Percentiles rank a stretch among this genome's conserved stretches.
phyloP scores from a whole-genome alignment of 2,888 invertebrate species.

The Patella depressa region DNA sequence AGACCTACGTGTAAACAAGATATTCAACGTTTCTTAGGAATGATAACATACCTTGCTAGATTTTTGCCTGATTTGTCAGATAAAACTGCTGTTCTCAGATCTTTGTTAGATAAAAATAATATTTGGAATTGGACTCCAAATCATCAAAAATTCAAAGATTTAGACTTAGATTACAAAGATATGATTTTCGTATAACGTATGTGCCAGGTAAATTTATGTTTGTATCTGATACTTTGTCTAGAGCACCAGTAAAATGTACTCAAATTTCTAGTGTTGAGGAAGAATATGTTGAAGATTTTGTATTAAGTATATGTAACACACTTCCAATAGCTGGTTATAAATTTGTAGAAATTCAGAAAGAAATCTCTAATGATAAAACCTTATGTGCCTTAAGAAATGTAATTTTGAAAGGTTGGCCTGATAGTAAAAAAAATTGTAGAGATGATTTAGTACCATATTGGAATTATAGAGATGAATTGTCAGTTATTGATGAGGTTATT shows the following conservation, averaged over 20 bases:
- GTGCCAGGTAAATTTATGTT: conserved; percentile 25
- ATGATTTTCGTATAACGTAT: conserved; percentile 24
- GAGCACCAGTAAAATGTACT: background rate
- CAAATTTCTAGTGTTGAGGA: background rate
- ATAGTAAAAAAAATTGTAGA: conserved; percentile 16
- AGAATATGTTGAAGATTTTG: background rate
- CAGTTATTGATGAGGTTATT: conserved; percentile 4
- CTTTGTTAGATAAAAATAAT: conserved; percentile 13
- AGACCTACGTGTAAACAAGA: background rate
- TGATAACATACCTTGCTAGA: background rate
- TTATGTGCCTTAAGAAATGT: background rate
- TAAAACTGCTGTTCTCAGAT: conserved; percentile 11
- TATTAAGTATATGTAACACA: background rate
- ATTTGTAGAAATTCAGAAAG: background rate
- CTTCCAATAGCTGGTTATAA: background rate
- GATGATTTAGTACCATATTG: conserved; percentile 1
- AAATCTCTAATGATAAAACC: background rate
- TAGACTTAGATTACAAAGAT: conserved; percentile 24
- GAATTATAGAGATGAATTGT: conserved; percentile 1
- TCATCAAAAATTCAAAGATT: conserved; percentile 26
- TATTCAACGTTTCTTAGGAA: background rate
- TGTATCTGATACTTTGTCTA: conserved; percentile 24
- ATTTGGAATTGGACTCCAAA: background rate
- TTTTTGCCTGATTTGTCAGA: conserved; percentile 6
- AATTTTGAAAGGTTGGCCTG: conserved; percentile 15